phyloP scores from a whole-genome alignment of 2,888 invertebrate genomes.

The Serrognathus titanus region DNA sequence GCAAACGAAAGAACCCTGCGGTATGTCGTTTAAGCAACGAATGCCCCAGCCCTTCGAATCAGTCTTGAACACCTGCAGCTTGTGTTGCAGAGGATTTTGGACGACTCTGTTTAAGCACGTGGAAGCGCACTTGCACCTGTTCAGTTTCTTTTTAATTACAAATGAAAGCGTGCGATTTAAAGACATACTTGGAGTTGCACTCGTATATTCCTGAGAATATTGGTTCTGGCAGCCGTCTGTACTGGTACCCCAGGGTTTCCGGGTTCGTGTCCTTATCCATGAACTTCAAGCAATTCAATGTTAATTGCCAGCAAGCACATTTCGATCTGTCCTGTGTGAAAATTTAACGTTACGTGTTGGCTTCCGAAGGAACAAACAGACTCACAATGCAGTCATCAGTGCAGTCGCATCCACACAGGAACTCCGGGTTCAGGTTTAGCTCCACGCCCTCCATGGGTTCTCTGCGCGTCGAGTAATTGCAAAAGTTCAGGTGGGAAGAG shows the following conservation, averaged over 20 bases:
- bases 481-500: conserved; percentile 76
- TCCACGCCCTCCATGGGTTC: conserved; percentile 84
- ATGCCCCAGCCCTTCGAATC: conserved; percentile 95
- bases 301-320: conserved; percentile 89
- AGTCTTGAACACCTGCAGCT: conserved; percentile 93
- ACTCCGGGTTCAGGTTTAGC: conserved; percentile 78
- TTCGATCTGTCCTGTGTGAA: conserved; percentile 66
- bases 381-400: conserved; percentile 83
- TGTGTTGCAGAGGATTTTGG: conserved; percentile 84
- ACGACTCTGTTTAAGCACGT: conserved; percentile 92
- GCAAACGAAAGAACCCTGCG: conserved; percentile 91
- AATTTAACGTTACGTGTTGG: too few relatives aligned
- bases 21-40: conserved; percentile 91
- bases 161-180: background rate
- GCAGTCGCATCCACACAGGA: conserved; percentile 89
- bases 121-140: conserved; percentile 78
- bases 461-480: conserved; percentile 80
- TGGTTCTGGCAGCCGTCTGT: conserved; percentile 78
- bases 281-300: conserved; percentile 69
- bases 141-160: conserved; percentile 17
- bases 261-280: conserved; percentile 46
- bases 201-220: conserved; percentile 93
- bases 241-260: conserved; percentile 73
- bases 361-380: background rate
- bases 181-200: conserved; percentile 72